Conservation (phyloP, 1,140 invertebrate species). For the Chionoecetes opilio region DNA sequence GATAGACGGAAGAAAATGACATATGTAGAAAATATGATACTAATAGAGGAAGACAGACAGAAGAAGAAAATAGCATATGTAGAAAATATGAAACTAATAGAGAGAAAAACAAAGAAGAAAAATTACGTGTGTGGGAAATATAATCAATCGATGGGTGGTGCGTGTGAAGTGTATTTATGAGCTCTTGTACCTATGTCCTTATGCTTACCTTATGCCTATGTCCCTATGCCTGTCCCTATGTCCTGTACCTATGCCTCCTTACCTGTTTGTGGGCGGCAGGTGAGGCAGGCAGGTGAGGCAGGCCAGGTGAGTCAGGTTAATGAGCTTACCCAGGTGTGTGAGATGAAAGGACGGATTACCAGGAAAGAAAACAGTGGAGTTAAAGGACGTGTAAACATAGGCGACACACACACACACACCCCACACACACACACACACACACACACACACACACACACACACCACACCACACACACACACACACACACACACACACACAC, state of each 20-base stretch:
- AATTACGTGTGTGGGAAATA: too few relatives aligned
- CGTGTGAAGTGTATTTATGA: neutral
- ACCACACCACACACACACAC: neutral
- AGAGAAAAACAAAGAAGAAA: neutral
- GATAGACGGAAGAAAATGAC: too few relatives aligned
- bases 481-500: neutral
- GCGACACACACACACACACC: neutral
- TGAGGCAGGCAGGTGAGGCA: neutral
- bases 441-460: neutral
- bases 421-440: neutral
- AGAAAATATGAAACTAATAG: too few relatives aligned
- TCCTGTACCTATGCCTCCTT: neutral
- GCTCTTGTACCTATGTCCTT: too few relatives aligned
- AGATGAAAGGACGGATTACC: neutral
- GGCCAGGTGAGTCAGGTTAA: neutral
- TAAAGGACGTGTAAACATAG: too few relatives aligned
- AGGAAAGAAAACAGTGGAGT: too few relatives aligned
- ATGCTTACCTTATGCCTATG: too few relatives aligned
- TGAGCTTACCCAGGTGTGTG: neutral
- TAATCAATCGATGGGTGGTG: neutral
- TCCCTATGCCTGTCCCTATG: too few relatives aligned
- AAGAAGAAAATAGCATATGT: too few relatives aligned
- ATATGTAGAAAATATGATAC: too few relatives aligned
- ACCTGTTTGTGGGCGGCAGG: neutral
- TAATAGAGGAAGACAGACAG: too few relatives aligned